Evolutionary conservation across 2,888 invertebrate species (phyloP).

Genomic region (Dryococelus australis): DNA sequence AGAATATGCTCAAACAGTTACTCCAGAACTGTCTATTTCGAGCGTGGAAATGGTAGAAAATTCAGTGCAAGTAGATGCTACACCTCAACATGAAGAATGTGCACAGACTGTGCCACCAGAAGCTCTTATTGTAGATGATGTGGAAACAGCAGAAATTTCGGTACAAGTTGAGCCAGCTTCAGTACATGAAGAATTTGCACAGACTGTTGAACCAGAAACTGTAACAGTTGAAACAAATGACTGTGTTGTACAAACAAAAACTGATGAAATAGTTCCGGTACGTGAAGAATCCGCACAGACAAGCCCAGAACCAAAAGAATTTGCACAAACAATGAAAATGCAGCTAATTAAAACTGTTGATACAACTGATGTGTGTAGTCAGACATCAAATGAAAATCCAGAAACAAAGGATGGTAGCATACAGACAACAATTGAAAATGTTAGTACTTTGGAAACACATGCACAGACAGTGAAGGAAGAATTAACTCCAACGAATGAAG

Average conservation of each 20-base stretch:
- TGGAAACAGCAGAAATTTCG: slow-evolving; percentile 27
- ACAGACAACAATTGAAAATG: slow-evolving; percentile 60
- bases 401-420: slow-evolving; percentile 55
- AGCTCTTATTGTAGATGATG: not conserved
- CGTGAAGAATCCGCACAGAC: slow-evolving; percentile 43
- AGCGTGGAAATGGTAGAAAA: slow-evolving; percentile 38
- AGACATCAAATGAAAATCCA: slow-evolving; percentile 57
- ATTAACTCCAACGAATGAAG: slow-evolving; percentile 53
- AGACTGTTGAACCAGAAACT: slow-evolving; percentile 29
- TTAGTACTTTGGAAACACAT: slow-evolving; percentile 42
- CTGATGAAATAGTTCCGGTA: slow-evolving; percentile 54
- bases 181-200: slow-evolving; percentile 35
- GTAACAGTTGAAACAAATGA: slow-evolving; percentile 29
- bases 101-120: slow-evolving; percentile 34
- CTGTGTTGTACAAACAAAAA: slow-evolving; percentile 29
- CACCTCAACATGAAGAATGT: slow-evolving; percentile 29
- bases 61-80: slow-evolving; percentile 60
- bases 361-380: slow-evolving; percentile 57
- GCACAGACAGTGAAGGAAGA: slow-evolving; percentile 55
- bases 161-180: slow-evolving; percentile 26
- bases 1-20: slow-evolving; percentile 61
- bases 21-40: slow-evolving; percentile 32
- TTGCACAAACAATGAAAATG: slow-evolving; percentile 57
- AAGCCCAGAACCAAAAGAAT: slow-evolving; percentile 51
- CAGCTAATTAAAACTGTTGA: slow-evolving; percentile 35